A percentile compares a stretch with the other conserved stretches of the same genome.
Evolutionary conservation across 2,888 invertebrate species (phyloP).

Genomic region (Aricia artaxerxes): DNA sequence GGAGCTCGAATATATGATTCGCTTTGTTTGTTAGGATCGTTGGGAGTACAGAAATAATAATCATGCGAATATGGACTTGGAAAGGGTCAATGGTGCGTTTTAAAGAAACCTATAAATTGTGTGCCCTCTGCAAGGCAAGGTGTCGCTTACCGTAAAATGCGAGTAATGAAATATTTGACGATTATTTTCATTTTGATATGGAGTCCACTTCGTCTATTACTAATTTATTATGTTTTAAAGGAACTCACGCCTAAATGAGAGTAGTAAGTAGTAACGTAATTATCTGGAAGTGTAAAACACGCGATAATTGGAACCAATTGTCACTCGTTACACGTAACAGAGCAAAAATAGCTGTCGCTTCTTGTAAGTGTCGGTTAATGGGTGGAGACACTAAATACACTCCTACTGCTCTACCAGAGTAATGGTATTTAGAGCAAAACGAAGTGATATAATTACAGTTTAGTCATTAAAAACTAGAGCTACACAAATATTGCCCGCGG

Average conservation of each 20-base stretch:
- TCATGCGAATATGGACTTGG: background rate
- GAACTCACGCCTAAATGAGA: background rate
- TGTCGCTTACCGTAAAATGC: background rate
- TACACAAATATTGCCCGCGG: too few relatives aligned
- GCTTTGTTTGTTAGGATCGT: background rate
- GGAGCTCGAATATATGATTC: conserved; percentile 47
- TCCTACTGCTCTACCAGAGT: background rate
- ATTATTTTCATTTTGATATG: background rate
- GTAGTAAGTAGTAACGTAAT: background rate
- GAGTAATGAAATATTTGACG: too few relatives aligned
- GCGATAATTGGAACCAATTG: conserved; percentile 6
- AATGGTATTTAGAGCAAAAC: background rate
- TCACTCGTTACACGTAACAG: background rate
- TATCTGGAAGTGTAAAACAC: conserved; percentile 8
- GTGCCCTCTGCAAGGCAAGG: background rate
- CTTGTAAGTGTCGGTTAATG: conserved; percentile 13
- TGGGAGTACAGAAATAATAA: background rate
- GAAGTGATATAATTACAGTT: too few relatives aligned
- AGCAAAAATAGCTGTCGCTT: conserved; percentile 7
- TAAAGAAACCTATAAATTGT: background rate
- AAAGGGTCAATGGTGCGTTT: background rate
- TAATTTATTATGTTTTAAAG: background rate
- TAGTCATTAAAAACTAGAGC: too few relatives aligned
- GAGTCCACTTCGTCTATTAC: background rate
- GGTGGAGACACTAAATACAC: background rate